Conservation (phyloP, 2,888 invertebrate genomes). For the Drosophila borborema region DNA sequence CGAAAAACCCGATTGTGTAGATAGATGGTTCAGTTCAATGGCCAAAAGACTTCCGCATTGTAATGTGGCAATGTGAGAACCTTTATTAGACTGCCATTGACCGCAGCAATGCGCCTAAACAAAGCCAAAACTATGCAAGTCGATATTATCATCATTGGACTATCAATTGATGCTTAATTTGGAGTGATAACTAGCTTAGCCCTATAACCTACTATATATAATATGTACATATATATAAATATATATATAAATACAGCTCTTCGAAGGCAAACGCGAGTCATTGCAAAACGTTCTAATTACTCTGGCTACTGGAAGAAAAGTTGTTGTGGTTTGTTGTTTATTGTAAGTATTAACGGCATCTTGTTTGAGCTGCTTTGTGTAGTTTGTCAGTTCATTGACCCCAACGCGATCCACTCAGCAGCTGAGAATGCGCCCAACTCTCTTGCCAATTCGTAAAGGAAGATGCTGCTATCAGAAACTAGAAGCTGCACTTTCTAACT, state of each 20-base stretch:
- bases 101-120: conserved; percentile 37
- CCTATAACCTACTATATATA: conserved; percentile 49
- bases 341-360: conserved; percentile 45
- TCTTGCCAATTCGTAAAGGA: conserved; percentile 62
- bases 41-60: conserved; percentile 76
- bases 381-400: conserved; percentile 59
- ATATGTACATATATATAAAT: no score
- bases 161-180: conserved; percentile 17
- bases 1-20: conserved; percentile 64
- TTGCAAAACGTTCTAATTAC: conserved; percentile 60
- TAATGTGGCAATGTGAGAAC: conserved; percentile 56
- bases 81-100: conserved; percentile 34
- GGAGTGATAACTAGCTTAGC: conserved; percentile 39
- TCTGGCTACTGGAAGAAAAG: conserved; percentile 12
- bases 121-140: not conserved
- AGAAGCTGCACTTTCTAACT: conserved; percentile 48
- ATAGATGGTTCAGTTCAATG: conserved; percentile 64
- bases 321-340: conserved; percentile 37
- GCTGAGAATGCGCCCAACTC: conserved; percentile 23
- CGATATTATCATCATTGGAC: not conserved
- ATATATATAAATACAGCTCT: conserved; percentile 24
- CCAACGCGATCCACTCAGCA: conserved; percentile 13
- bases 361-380: conserved; percentile 6
- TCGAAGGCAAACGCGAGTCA: conserved; percentile 50
- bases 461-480: conserved; percentile 49